Evolutionary conservation across 2,888 invertebrate genomes (phyloP).

Genomic region (Leptogaster cylindrica): DNA sequence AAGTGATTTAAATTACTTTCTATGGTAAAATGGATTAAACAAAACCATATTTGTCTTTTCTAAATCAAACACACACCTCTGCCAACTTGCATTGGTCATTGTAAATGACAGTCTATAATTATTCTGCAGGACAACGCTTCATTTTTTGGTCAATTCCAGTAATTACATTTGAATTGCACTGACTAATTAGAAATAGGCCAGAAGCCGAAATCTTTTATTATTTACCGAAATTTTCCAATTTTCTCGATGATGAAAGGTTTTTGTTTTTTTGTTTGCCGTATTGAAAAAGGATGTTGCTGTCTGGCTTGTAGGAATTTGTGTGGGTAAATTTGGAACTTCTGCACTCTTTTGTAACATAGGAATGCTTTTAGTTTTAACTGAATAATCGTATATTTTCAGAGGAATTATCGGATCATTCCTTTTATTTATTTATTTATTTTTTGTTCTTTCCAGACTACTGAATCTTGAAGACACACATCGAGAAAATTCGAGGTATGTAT

Average conservation of each 20-base stretch:
- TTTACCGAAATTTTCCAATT: not conserved
- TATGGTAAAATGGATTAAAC: too few relatives aligned
- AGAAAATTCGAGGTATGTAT: too few relatives aligned
- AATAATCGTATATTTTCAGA: not conserved
- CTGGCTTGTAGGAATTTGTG: not conserved
- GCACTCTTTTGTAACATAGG: slow-evolving; percentile 7
- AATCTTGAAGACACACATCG: not conserved
- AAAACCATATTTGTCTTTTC: too few relatives aligned
- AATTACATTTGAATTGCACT: not conserved
- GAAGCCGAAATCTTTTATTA: slow-evolving; percentile 5
- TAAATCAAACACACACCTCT: too few relatives aligned
- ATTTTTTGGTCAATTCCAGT: not conserved
- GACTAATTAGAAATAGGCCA: not conserved
- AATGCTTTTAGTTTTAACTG: slow-evolving; percentile 19
- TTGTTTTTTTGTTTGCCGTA: not conserved
- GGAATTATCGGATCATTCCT: slow-evolving; percentile 1
- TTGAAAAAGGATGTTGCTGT: not conserved
- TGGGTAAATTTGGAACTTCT: too few relatives aligned
- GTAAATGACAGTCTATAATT: too few relatives aligned
- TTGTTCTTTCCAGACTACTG: not conserved
- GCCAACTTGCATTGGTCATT: too few relatives aligned
- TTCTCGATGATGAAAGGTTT: too few relatives aligned
- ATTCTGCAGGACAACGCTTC: too few relatives aligned
- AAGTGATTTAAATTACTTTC: too few relatives aligned
- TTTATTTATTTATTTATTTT: not conserved